phyloP scores from a whole-genome alignment of 2,113 vertebrate species.

The Loxodonta africana region DNA sequence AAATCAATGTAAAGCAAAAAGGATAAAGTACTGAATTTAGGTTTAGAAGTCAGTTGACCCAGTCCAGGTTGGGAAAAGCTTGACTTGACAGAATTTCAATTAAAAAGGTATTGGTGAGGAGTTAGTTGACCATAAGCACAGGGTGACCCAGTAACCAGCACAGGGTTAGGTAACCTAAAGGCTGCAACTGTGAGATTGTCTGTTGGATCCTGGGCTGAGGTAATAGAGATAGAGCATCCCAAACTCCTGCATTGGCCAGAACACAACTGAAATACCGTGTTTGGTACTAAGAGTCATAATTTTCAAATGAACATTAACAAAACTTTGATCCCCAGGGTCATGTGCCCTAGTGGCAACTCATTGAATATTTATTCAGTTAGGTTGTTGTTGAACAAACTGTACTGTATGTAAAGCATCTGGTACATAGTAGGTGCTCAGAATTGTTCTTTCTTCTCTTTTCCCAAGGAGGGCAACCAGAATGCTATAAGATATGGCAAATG shows the following conservation, averaged over 20 bases:
- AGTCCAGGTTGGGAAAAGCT: not conserved
- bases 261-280: not conserved
- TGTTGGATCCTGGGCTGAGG: not conserved
- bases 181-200: not conserved
- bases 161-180: not conserved
- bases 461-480: not conserved
- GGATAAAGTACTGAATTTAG: slow-evolving; percentile 5
- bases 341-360: not conserved
- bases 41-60: slow-evolving; percentile 49
- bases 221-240: not conserved
- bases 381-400: not conserved
- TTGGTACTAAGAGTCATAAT: not conserved
- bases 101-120: not conserved
- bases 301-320: not conserved
- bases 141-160: not conserved
- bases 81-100: slow-evolving; percentile 11
- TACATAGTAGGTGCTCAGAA: not conserved
- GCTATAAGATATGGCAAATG: not conserved
- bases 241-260: not conserved
- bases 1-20: slow-evolving; percentile 45
- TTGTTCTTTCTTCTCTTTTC: not conserved
- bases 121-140: not conserved
- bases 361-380: not conserved
- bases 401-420: not conserved
- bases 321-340: not conserved